A percentile compares a stretch with the other conserved stretches of the same genome.
These are phyloP conservation scores for Felis chaus DNA, from an alignment of 2,113 vertebrate species.

Conservation along the genomic window DNA sequence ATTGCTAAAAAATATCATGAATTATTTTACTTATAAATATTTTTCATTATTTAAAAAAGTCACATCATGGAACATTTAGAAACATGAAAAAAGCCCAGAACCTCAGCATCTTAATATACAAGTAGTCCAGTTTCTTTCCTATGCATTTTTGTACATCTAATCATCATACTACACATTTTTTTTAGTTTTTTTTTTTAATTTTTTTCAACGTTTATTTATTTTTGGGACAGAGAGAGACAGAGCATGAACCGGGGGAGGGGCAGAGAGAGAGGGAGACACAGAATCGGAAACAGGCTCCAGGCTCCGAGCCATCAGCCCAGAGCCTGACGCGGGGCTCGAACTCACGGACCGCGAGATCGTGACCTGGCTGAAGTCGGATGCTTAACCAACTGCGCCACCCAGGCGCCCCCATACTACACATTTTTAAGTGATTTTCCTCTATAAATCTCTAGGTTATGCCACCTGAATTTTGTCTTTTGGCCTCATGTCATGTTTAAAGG, in stretches of 20 bases:
- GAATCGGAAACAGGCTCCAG: too few relatives aligned
- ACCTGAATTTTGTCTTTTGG: background rate
- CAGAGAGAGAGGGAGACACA: too few relatives aligned
- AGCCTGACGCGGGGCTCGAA: too few relatives aligned
- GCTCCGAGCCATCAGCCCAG: too few relatives aligned
- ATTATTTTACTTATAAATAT: background rate
- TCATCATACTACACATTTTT: background rate
- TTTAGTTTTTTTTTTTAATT: too few relatives aligned
- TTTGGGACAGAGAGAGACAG: too few relatives aligned
- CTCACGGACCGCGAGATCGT: too few relatives aligned
- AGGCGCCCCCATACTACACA: background rate
- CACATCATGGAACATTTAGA: background rate
- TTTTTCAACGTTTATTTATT: too few relatives aligned
- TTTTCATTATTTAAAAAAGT: background rate
- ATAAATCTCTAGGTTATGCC: background rate
- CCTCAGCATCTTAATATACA: background rate
- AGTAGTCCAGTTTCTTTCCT: slow-evolving; percentile 3
- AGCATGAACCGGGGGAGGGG: too few relatives aligned
- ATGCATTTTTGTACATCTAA: background rate
- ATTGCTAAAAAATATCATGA: background rate
- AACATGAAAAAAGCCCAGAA: slow-evolving; percentile 15
- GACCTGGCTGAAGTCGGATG: too few relatives aligned
- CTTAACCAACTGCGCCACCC: too few relatives aligned
- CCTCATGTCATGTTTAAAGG: background rate
- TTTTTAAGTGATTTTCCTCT: background rate